A percentile compares a stretch with the other conserved stretches of the same genome.
Evolutionary conservation across 2,888 invertebrate species (phyloP).

Genomic region (Hydrotaea diabolus): DNA sequence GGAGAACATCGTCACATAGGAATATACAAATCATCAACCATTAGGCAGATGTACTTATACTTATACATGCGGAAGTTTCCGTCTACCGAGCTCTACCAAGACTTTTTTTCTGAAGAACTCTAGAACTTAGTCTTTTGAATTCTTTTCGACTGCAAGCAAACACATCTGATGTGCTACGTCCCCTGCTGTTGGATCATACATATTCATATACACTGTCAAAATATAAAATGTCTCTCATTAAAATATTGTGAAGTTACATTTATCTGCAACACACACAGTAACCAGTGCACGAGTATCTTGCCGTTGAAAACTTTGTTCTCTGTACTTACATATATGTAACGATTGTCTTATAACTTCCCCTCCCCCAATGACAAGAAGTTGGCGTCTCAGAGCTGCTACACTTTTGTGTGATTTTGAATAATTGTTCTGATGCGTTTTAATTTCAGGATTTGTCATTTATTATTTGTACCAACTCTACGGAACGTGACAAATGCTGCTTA

Average conservation of each 20-base stretch:
- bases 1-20: too few species aligned
- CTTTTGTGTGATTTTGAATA: background rate
- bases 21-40: too few species aligned
- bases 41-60: too few species aligned
- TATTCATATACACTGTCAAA: background rate
- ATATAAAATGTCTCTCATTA: background rate
- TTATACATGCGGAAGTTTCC: too few species aligned
- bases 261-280: background rate
- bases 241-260: slow-evolving; percentile 3
- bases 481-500: slow-evolving; percentile 5
- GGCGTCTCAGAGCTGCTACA: background rate
- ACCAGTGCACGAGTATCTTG: background rate
- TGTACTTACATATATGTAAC: background rate
- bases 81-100: background rate
- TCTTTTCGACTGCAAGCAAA: too few species aligned
- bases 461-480: slow-evolving; percentile 6
- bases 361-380: background rate
- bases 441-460: slow-evolving; percentile 44
- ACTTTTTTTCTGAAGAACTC: background rate
- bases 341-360: background rate
- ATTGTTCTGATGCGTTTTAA: slow-evolving; percentile 22
- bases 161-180: background rate
- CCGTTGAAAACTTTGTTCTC: background rate
- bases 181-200: background rate
- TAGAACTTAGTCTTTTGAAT: background rate